Base-by-base conservation (phyloP, 64 coral and sea anemone species). In the Montipora cactus region DNA sequence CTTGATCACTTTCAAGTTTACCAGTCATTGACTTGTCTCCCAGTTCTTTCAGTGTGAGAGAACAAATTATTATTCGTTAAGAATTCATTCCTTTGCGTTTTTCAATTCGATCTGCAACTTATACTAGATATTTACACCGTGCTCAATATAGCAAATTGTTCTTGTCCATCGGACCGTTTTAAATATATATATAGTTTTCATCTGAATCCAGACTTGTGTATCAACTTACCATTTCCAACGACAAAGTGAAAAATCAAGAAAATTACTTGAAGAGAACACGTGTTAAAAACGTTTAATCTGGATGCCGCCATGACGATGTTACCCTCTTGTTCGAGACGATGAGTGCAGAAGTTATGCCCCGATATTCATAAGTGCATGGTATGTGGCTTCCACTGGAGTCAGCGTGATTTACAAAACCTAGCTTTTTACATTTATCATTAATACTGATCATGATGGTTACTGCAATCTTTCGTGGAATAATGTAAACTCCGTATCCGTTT, bases 151-250 rank as follows among this genome's bases (percentile, higher is more conserved):
- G 16, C 20, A 61, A 37, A 11, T 64, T 64, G 9, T 64, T 64
- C 61, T 11, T 64, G 4, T 12, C 13, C 4, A 64, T 16, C 13
- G 13, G 61, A 64, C 61, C 61, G 14, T 11, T 15, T 4, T 64
- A 14, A 64, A 64, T 64, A 4, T 4, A 28, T 28, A 28, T 28
- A 28, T 28, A 1, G 19, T 64, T 64, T 2, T 14, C 3, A 64
- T 64, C 61, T 16, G 61, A 64, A 64, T 7, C 11, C 4, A 11
- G 61, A 64, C 22, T 45, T 8, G 15, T 9, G 4, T 21, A 14
- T 50, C 2, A 69, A 18, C 82, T 86, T 71, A 86, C 82, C 82
- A 51, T 52, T 49, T 12, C 37, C 82, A 13, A 68, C 82, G 20
- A 37, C 66, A 4, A 71, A 9, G 47, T 86, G 18, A 46, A 86